Evolutionary conservation across 1,140 invertebrate genomes (phyloP).

Genomic region (Hydropsyche tenuis): DNA sequence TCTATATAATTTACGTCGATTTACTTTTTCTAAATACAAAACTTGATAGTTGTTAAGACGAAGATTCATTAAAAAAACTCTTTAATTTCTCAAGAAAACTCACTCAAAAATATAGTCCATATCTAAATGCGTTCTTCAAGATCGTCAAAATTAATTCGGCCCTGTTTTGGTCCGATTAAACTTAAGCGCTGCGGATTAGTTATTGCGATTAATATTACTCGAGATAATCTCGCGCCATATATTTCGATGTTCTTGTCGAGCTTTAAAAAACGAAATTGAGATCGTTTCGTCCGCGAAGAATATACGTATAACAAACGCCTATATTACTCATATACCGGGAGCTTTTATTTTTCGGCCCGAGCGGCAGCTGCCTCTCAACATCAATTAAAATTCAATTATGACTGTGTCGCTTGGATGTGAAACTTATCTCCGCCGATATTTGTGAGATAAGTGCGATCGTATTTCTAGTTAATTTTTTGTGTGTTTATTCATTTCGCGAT

Average conservation of each 20-base stretch:
- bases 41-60: no score
- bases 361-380: constrained; percentile 23
- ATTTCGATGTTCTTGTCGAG: no score
- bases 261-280: no score
- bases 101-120: no score
- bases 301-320: no score
- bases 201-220: constrained; percentile 1
- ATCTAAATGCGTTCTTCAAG: no score
- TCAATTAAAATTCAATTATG: constrained; percentile 26
- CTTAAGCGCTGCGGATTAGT: constrained; percentile 13
- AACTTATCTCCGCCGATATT: background rate
- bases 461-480: background rate
- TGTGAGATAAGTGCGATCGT: background rate
- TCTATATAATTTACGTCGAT: no score
- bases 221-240: constrained; percentile 2
- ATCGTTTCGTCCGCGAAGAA: no score
- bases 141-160: no score
- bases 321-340: background rate
- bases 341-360: background rate
- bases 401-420: constrained; percentile 6
- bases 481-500: background rate
- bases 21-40: no score
- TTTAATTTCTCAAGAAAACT: no score
- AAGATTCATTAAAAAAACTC: no score
- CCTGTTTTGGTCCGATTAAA: constrained; percentile 13